Evolutionary conservation across 2,113 vertebrate species (phyloP).

Genomic region (Paratilapia polleni): DNA sequence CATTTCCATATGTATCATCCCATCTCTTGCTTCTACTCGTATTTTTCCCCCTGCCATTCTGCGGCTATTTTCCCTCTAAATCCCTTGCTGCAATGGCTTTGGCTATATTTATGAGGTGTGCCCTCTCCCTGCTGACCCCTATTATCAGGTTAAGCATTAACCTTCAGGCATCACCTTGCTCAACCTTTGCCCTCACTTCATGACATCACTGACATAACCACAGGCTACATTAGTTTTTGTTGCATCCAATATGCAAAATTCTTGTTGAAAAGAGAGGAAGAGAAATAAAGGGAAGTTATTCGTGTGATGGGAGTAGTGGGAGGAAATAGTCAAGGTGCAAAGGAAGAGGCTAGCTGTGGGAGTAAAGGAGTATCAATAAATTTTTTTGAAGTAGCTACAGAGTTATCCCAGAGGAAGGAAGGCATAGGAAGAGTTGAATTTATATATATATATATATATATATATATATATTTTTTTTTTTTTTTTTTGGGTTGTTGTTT

Average conservation of each 20-base stretch:
- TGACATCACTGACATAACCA: neutral
- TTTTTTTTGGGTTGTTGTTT: too few species aligned
- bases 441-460: too few species aligned
- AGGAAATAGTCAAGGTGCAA: neutral
- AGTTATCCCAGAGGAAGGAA: conserved; percentile 11
- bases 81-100: neutral
- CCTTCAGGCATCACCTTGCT: conserved; percentile 40
- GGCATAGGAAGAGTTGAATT: neutral
- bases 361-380: conserved; percentile 18
- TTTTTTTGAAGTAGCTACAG: neutral
- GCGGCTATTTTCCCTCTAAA: neutral
- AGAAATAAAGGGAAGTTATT: neutral
- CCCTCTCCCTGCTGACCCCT: conserved; percentile 40
- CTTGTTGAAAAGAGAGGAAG: neutral
- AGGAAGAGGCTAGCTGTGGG: neutral
- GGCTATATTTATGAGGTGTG: conserved; percentile 53
- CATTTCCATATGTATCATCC: neutral
- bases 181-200: conserved; percentile 14
- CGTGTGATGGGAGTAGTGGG: neutral
- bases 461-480: too few species aligned
- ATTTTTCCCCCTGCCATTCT: neutral
- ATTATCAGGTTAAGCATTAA: conserved; percentile 66
- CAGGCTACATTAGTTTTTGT: neutral
- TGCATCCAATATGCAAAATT: neutral
- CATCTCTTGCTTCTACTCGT: neutral